These are phyloP conservation scores for Orgyia antiqua DNA, from an alignment of 2,888 invertebrate genomes.

Conservation along the genomic window DNA sequence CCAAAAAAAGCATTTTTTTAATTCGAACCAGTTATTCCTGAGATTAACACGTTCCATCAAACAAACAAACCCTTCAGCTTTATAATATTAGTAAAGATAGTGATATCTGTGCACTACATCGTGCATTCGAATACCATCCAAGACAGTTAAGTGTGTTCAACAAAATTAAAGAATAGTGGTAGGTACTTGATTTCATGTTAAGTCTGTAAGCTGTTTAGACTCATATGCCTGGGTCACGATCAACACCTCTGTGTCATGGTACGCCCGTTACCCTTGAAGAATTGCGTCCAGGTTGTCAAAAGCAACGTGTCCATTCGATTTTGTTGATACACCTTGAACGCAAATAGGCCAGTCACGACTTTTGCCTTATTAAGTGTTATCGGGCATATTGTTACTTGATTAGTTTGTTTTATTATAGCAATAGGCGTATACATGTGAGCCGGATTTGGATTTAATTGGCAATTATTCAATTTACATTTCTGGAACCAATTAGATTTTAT, in stretches of 20 bases:
- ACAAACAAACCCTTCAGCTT: too few species aligned
- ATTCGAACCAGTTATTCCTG: too few species aligned
- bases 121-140: too few species aligned
- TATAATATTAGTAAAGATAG: too few species aligned
- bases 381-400: constrained; percentile 36
- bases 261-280: constrained; percentile 48
- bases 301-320: constrained; percentile 36
- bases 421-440: constrained; percentile 17
- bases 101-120: too few species aligned
- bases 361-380: constrained; percentile 45
- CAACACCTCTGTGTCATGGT: constrained; percentile 31
- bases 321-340: constrained; percentile 49
- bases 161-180: too few species aligned
- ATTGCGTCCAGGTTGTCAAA: constrained; percentile 49
- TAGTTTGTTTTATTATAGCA: constrained; percentile 36
- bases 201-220: too few species aligned
- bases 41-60: too few species aligned
- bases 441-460: constrained; percentile 15
- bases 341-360: constrained; percentile 60
- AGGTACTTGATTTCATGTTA: too few species aligned
- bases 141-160: too few species aligned
- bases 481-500: not conserved
- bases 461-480: constrained; percentile 18
- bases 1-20: too few species aligned
- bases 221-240: constrained; percentile 64